These are phyloP conservation scores for Xestia rhomboidea DNA, from an alignment of 2,888 invertebrate species.

Conservation along the genomic window DNA sequence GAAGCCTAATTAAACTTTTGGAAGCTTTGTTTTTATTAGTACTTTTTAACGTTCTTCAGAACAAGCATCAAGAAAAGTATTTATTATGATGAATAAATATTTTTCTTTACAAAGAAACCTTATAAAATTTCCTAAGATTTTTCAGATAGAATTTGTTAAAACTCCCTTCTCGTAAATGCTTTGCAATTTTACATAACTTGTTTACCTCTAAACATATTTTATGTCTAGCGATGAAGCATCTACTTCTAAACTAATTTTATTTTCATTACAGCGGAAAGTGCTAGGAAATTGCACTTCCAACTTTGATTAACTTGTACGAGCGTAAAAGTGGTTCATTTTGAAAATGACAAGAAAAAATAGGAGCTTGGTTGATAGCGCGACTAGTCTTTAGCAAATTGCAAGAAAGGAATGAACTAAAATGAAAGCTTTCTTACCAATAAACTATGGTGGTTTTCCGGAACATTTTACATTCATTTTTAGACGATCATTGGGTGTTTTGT, in stretches of 20 bases:
- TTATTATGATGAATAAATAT: not conserved
- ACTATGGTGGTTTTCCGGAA: not conserved
- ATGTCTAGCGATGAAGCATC: slow-evolving; percentile 20
- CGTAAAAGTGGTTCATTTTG: slow-evolving; percentile 36
- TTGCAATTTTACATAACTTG: slow-evolving; percentile 11
- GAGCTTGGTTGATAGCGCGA: not conserved
- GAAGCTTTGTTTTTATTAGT: not conserved
- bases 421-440: not conserved
- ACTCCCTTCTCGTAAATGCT: not conserved
- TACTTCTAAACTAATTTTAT: slow-evolving; percentile 48
- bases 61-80: not conserved
- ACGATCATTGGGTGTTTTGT: not conserved
- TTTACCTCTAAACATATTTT: slow-evolving; percentile 13
- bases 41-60: not conserved
- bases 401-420: not conserved
- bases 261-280: slow-evolving; percentile 49
- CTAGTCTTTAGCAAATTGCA: slow-evolving; percentile 8
- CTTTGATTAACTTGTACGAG: slow-evolving; percentile 46
- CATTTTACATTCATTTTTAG: not conserved
- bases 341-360: slow-evolving; percentile 34
- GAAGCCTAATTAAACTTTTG: not conserved
- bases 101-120: not conserved
- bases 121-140: not conserved
- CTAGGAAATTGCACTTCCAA: slow-evolving; percentile 50
- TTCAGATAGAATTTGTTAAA: not conserved